phyloP scores from a whole-genome alignment of 2,113 vertebrate genomes.

The Petroica traversi region DNA sequence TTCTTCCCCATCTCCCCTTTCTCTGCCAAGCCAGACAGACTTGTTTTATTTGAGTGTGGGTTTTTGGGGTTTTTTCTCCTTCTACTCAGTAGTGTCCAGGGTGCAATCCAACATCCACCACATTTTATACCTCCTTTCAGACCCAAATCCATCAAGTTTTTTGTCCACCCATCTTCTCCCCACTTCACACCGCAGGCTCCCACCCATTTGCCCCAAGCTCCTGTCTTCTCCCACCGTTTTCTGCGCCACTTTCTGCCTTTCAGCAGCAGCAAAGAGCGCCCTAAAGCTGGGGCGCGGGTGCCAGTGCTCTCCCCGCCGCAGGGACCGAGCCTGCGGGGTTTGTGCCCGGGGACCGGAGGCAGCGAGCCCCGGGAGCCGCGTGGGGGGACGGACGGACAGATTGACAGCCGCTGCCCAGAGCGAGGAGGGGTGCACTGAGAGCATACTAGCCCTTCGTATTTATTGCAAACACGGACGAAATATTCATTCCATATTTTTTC shows the following conservation, averaged over 20 bases:
- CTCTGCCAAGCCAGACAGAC: background rate
- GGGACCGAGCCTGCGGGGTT: background rate
- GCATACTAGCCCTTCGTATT: background rate
- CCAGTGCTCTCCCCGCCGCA: background rate
- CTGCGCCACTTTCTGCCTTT: background rate
- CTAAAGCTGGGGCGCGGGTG: background rate
- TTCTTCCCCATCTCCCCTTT: background rate
- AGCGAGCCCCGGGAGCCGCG: fast-evolving
- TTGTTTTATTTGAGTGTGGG: background rate
- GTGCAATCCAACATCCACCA: background rate
- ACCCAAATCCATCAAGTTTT: background rate
- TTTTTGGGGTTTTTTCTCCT: fast-evolving
- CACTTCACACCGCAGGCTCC: background rate
- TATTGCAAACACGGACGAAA: background rate
- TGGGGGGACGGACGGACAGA: fast-evolving
- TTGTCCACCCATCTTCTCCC: background rate
- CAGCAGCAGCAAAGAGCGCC: fast-evolving
- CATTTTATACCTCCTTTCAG: background rate
- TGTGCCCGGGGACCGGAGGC: background rate
- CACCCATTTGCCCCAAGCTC: background rate
- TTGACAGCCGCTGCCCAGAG: background rate
- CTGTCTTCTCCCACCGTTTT: background rate
- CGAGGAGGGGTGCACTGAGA: background rate
- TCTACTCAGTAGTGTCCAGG: background rate
- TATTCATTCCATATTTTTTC: background rate